A percentile compares a stretch with the other conserved stretches of the same genome.
These are phyloP conservation scores for Muscicapa striata DNA, from an alignment of 2,797 vertebrate species.

Conservation along the genomic window DNA sequence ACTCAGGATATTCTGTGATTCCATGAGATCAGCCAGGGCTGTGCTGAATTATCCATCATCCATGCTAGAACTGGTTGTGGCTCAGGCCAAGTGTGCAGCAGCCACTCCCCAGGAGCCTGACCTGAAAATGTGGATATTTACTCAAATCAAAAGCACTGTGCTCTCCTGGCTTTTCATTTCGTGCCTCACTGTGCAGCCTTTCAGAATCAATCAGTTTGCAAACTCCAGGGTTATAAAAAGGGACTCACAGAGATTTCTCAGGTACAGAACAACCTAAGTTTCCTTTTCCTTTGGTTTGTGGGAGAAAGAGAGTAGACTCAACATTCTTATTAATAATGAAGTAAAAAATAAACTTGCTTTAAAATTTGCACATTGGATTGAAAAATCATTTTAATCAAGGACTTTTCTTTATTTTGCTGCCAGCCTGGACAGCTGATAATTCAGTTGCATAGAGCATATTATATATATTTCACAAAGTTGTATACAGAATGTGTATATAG, in stretches of 20 bases:
- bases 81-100: neutral
- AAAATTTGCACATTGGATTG: neutral
- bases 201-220: neutral
- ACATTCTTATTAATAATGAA: neutral
- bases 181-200: neutral
- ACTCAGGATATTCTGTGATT: neutral
- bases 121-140: neutral
- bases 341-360: neutral
- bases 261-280: neutral
- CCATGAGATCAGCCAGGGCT: neutral
- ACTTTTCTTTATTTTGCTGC: neutral
- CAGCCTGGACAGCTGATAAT: neutral
- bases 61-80: neutral
- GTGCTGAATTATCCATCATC: neutral
- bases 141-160: neutral
- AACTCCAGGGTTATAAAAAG: neutral
- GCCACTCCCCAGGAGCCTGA: fast-evolving
- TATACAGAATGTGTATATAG: neutral
- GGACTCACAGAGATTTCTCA: neutral
- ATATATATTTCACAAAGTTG: no score
- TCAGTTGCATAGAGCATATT: neutral
- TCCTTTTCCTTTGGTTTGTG: neutral
- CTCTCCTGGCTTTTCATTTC: neutral
- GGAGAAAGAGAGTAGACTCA: neutral
- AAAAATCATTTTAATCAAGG: neutral